Conservation (phyloP, 2,888 invertebrate genomes). For the Tethea ocularis region DNA sequence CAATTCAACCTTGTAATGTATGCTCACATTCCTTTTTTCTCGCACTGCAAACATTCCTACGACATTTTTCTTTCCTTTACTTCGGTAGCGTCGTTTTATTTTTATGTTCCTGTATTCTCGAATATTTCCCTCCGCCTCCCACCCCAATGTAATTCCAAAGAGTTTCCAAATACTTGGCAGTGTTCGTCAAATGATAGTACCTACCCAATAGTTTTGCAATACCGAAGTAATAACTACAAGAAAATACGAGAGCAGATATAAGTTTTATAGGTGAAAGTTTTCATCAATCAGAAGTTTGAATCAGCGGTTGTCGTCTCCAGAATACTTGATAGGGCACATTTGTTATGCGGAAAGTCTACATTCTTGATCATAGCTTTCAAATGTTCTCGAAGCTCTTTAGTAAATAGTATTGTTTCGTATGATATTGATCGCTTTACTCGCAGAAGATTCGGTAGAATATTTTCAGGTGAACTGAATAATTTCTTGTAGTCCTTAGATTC, state of each 20-base stretch:
- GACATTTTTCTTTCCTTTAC: conserved; percentile 57
- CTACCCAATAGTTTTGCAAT: conserved; percentile 37
- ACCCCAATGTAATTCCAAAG: conserved; percentile 51
- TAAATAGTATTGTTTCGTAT: conserved; percentile 63
- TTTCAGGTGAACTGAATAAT: conserved; percentile 26
- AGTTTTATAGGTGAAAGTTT: conserved; percentile 38
- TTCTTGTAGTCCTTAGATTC: conserved; percentile 24
- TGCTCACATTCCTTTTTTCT: conserved; percentile 40
- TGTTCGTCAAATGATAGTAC: conserved; percentile 31
- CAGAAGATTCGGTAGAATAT: conserved; percentile 55
- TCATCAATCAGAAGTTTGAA: conserved; percentile 17
- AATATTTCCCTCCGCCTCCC: conserved; percentile 57
- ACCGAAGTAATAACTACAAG: conserved; percentile 35
- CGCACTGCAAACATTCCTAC: conserved; percentile 54
- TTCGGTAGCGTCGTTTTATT: conserved; percentile 64
- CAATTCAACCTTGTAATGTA: conserved; percentile 44
- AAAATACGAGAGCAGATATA: conserved; percentile 34
- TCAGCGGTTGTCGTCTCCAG: conserved; percentile 33
- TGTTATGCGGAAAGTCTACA: conserved; percentile 41
- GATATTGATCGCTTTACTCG: conserved; percentile 66
- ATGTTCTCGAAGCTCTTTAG: conserved; percentile 61
- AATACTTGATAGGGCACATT: conserved; percentile 42
- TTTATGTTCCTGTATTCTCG: conserved; percentile 63
- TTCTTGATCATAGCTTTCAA: conserved; percentile 52
- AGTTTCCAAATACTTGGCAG: conserved; percentile 59